phyloP scores from a whole-genome alignment of 2,797 vertebrate species.

The Girardinus metallicus region DNA sequence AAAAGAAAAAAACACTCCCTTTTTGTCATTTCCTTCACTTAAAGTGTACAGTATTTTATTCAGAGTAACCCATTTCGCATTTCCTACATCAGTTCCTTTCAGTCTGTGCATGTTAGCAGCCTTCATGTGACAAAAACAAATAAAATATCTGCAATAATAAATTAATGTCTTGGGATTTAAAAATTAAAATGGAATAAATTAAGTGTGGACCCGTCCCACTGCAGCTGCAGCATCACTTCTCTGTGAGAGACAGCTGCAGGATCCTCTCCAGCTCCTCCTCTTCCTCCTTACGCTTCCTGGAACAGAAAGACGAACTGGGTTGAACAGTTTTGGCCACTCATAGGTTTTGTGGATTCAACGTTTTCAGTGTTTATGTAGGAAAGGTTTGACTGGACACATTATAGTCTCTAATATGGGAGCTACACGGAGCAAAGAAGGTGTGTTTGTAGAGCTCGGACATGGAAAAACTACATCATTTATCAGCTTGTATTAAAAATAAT shows the following conservation, averaged over 20 bases:
- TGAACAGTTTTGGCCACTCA: not conserved
- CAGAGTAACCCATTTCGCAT: conserved; percentile 14
- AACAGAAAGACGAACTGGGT: conserved; percentile 25
- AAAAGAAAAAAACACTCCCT: conserved; percentile 51
- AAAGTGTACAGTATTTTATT: conserved; percentile 38
- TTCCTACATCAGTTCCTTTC: conserved; percentile 24
- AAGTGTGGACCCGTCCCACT: conserved; percentile 37
- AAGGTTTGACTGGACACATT: not conserved
- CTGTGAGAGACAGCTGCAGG: conserved; percentile 92
- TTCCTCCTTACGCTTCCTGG: conserved; percentile 85
- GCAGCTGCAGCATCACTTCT: conserved; percentile 84
- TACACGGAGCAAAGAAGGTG: not conserved
- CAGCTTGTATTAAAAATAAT: not conserved
- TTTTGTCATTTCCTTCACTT: conserved; percentile 51
- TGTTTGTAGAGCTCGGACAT: not conserved
- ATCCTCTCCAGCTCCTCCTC: conserved; percentile 93
- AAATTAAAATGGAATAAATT: conserved; percentile 75
- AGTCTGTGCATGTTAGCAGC: conserved; percentile 60
- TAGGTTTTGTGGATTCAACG: not conserved
- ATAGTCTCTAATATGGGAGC: not conserved
- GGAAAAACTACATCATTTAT: not conserved
- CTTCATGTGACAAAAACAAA: conserved; percentile 67
- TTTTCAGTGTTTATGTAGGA: not conserved
- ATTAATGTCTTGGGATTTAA: conserved; percentile 76
- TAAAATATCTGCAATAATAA: conserved; percentile 77